phyloP scores from a whole-genome alignment of 2,888 invertebrate genomes.

The Cheilosia vernalis region DNA sequence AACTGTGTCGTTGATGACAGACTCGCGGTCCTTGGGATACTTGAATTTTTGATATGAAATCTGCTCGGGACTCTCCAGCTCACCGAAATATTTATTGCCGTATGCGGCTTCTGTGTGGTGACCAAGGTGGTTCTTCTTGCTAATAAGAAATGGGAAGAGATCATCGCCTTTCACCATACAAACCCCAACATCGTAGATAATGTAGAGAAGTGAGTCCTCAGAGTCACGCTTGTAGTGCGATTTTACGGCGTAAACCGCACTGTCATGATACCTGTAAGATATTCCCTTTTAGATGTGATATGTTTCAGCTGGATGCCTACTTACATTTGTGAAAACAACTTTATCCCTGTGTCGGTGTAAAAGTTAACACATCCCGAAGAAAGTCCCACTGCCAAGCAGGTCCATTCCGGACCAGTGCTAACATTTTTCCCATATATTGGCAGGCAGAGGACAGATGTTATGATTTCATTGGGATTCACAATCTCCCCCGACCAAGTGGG shows the following conservation, averaged over 20 bases:
- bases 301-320: neutral
- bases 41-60: slow-evolving; percentile 93
- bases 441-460: slow-evolving; percentile 84
- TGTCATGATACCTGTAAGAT: slow-evolving; percentile 87
- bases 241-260: slow-evolving; percentile 90
- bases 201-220: slow-evolving; percentile 80
- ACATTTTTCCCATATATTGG: slow-evolving; percentile 83
- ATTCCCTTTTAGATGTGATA: neutral
- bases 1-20: slow-evolving; percentile 89
- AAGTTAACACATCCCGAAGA: slow-evolving; percentile 93
- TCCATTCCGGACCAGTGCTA: slow-evolving; percentile 93
- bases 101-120: slow-evolving; percentile 31
- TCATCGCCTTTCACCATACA: slow-evolving; percentile 88
- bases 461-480: slow-evolving; percentile 84
- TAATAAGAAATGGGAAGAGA: slow-evolving; percentile 90
- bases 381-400: slow-evolving; percentile 94
- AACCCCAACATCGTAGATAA: slow-evolving; percentile 87
- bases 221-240: slow-evolving; percentile 85
- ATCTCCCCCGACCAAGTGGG: slow-evolving; percentile 86
- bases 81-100: slow-evolving; percentile 57
- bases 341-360: slow-evolving; percentile 93
- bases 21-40: slow-evolving; percentile 89
- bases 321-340: slow-evolving; percentile 90
- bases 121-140: slow-evolving; percentile 85
- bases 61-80: slow-evolving; percentile 78